Evolutionary conservation across 2,888 invertebrate species (phyloP).

Genomic region (Oscheius sp.): DNA sequence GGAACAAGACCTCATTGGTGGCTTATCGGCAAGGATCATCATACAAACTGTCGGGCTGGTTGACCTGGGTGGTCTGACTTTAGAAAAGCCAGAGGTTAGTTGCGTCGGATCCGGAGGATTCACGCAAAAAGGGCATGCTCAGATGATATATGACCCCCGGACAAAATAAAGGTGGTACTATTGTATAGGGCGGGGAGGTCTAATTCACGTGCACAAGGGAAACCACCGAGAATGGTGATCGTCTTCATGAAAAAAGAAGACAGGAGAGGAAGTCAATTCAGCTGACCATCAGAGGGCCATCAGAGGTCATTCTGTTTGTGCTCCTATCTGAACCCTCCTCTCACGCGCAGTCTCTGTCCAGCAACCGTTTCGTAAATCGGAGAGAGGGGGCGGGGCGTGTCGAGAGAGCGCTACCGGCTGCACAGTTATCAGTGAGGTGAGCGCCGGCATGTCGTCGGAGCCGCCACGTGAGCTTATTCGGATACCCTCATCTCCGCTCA

Average conservation of each 20-base stretch:
- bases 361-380: slow-evolving; percentile 25
- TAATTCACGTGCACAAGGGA: not conserved
- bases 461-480: slow-evolving; percentile 24
- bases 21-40: not conserved
- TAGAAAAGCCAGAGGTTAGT: slow-evolving; percentile 13
- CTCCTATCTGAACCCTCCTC: not conserved
- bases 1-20: not conserved
- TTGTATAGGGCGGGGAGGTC: too few species aligned
- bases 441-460: slow-evolving; percentile 32
- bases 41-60: slow-evolving; percentile 7
- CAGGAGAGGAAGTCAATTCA: not conserved
- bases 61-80: slow-evolving; percentile 23
- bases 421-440: slow-evolving; percentile 36
- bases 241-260: not conserved
- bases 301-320: slow-evolving; percentile 33
- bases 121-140: not conserved
- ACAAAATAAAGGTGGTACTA: not conserved
- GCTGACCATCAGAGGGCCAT: slow-evolving; percentile 21
- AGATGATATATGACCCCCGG: not conserved
- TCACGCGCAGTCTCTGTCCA: slow-evolving; percentile 19
- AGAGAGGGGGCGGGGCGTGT: slow-evolving; percentile 10
- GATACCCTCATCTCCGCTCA: slow-evolving; percentile 26
- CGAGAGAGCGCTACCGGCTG: slow-evolving; percentile 30
- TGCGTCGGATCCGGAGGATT: not conserved
- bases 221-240: not conserved